Conservation (phyloP, 2,888 invertebrate species). For the Dryobotodes eremita region DNA sequence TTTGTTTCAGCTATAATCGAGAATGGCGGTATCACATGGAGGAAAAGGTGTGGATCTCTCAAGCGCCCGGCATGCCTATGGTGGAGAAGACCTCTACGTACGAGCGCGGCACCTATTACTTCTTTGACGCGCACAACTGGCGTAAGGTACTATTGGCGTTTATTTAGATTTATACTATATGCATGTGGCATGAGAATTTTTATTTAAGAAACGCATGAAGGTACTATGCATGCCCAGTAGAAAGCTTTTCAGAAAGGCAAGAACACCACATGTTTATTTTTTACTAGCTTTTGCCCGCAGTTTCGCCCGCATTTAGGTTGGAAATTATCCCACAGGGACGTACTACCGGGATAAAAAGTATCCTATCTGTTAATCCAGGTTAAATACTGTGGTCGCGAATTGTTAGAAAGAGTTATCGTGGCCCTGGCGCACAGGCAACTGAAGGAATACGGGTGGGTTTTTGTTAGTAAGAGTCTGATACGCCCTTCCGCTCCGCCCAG, state of each 20-base stretch:
- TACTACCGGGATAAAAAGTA: no score
- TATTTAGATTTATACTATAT: conserved; percentile 50
- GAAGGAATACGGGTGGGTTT: no score
- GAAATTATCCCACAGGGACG: no score
- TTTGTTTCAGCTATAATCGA: conserved; percentile 95
- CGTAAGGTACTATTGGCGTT: conserved; percentile 92
- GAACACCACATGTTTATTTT: background rate
- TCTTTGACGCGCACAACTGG: conserved; percentile 99
- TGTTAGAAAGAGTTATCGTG: no score
- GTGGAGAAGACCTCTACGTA: conserved; percentile 98
- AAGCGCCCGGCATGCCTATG: conserved; percentile 98
- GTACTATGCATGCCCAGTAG: background rate
- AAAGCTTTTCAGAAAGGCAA: background rate
- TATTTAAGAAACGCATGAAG: background rate
- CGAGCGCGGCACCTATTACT: conserved; percentile 99
- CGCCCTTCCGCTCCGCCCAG: no score
- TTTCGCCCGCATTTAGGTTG: no score
- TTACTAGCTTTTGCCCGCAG: background rate
- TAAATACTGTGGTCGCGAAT: no score
- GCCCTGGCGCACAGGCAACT: no score
- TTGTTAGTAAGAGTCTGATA: no score
- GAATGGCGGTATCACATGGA: conserved; percentile 99
- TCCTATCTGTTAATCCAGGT: no score
- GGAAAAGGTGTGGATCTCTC: conserved; percentile 99
- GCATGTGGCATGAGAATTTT: conserved; percentile 27